phyloP scores from a whole-genome alignment of 2,888 invertebrate genomes.

The Eilema griseolum region DNA sequence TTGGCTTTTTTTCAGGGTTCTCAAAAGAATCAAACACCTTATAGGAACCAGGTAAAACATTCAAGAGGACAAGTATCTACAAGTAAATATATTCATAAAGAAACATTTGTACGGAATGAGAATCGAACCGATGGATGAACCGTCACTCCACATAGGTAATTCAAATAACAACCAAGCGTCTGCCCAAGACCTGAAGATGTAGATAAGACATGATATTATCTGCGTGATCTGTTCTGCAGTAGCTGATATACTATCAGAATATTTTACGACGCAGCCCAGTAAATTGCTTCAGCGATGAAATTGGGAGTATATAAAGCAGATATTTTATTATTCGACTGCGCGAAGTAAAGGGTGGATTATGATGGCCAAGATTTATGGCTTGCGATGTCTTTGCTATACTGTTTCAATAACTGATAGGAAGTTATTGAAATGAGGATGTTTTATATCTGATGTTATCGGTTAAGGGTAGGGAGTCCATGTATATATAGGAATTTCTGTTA shows the following conservation, averaged over 20 bases:
- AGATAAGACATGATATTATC: slow-evolving; percentile 4
- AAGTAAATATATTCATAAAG: neutral
- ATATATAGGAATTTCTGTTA: neutral
- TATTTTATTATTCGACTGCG: slow-evolving; percentile 33
- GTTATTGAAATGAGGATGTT: slow-evolving; percentile 43
- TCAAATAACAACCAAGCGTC: neutral
- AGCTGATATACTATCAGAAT: slow-evolving; percentile 49
- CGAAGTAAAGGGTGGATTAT: slow-evolving; percentile 23
- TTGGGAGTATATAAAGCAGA: slow-evolving; percentile 42
- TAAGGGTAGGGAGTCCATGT: neutral
- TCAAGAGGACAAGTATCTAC: too few relatives aligned
- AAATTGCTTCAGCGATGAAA: slow-evolving; percentile 47
- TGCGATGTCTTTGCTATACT: slow-evolving; percentile 39
- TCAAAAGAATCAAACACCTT: too few relatives aligned
- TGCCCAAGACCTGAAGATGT: neutral
- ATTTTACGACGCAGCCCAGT: slow-evolving; percentile 53
- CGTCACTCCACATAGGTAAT: too few relatives aligned
- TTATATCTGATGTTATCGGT: slow-evolving; percentile 25
- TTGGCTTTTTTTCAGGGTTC: too few relatives aligned
- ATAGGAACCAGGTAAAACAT: too few relatives aligned
- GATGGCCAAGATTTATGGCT: slow-evolving; percentile 51
- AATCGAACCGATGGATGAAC: too few relatives aligned
- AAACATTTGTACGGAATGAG: neutral
- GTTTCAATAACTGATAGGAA: slow-evolving; percentile 46
- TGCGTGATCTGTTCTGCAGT: slow-evolving; percentile 18